Percentiles rank a stretch among this genome's conserved stretches.
Conservation (phyloP, 2,888 invertebrate species). For the Harpagoxenus sublaevis region DNA sequence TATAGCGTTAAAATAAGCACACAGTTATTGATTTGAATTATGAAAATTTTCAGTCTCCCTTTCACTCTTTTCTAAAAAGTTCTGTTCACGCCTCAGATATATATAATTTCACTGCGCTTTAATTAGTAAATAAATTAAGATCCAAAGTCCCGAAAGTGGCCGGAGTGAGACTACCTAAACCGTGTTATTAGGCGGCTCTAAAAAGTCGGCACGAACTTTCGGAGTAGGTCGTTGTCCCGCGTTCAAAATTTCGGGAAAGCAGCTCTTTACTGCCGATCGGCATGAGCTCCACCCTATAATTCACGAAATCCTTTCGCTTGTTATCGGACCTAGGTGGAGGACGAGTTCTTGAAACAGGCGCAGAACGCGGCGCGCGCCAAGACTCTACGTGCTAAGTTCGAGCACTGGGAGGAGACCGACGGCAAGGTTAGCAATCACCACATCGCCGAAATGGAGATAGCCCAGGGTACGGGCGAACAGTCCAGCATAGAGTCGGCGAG, state of each 20-base stretch:
- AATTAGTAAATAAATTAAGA: slow-evolving; percentile 25
- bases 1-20: not conserved
- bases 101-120: not conserved
- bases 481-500: slow-evolving; percentile 95
- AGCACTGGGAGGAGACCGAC: slow-evolving; percentile 92
- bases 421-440: slow-evolving; percentile 85
- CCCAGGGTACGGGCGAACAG: slow-evolving; percentile 89
- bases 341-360: slow-evolving; percentile 92
- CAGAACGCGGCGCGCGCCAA: slow-evolving; percentile 94
- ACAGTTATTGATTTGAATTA: slow-evolving; percentile 1
- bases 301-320: not conserved
- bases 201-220: not conserved
- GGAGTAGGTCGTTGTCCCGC: not conserved
- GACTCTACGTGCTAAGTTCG: slow-evolving; percentile 94
- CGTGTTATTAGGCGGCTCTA: not conserved
- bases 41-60: not conserved
- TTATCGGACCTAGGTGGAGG: slow-evolving; percentile 85
- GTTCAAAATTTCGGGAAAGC: not conserved
- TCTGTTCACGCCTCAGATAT: not conserved
- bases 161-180: not conserved
- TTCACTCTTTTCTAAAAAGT: not conserved
- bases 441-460: slow-evolving; percentile 86
- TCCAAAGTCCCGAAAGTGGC: not conserved
- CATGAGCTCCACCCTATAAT: not conserved
- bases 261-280: not conserved